phyloP scores from a whole-genome alignment of 2,797 vertebrate species.

The Bovichtus diacanthus region DNA sequence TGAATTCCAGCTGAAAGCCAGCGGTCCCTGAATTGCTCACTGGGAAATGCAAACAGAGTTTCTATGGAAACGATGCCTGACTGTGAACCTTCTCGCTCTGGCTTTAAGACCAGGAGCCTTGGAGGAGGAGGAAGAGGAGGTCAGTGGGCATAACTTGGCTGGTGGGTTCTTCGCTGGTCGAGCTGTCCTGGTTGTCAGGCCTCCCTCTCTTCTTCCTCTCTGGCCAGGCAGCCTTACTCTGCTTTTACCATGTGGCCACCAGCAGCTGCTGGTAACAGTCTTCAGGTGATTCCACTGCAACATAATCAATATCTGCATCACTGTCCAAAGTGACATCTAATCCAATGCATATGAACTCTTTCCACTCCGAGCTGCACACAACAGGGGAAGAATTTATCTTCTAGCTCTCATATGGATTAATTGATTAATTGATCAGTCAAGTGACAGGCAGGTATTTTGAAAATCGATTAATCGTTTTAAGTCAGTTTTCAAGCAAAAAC shows the following conservation, averaged over 20 bases:
- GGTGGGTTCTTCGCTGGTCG: slow-evolving; percentile 30
- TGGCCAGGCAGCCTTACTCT: not conserved
- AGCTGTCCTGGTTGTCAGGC: slow-evolving; percentile 57
- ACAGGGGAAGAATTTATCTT: not conserved
- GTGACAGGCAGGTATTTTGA: no score
- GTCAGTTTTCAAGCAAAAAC: no score
- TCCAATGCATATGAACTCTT: not conserved
- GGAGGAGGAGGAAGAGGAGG: slow-evolving; percentile 39
- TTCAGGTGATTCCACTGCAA: slow-evolving; percentile 28
- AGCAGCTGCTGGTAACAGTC: slow-evolving; percentile 20
- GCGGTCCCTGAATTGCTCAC: slow-evolving; percentile 75
- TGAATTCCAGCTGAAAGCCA: slow-evolving; percentile 84
- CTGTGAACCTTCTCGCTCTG: slow-evolving; percentile 74
- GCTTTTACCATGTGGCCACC: not conserved
- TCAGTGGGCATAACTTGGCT: slow-evolving; percentile 40
- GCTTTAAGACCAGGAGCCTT: slow-evolving; percentile 56
- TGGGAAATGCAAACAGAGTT: slow-evolving; percentile 90
- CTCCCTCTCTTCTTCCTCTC: slow-evolving; percentile 24
- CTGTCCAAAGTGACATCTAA: not conserved
- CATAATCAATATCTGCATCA: not conserved
- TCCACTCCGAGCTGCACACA: not conserved
- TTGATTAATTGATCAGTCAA: no score
- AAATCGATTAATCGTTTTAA: no score
- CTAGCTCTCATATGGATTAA: not conserved
- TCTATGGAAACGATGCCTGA: slow-evolving; percentile 81